Evolutionary conservation across 2,113 vertebrate species (phyloP).

Genomic region (Carassius gibelio): DNA sequence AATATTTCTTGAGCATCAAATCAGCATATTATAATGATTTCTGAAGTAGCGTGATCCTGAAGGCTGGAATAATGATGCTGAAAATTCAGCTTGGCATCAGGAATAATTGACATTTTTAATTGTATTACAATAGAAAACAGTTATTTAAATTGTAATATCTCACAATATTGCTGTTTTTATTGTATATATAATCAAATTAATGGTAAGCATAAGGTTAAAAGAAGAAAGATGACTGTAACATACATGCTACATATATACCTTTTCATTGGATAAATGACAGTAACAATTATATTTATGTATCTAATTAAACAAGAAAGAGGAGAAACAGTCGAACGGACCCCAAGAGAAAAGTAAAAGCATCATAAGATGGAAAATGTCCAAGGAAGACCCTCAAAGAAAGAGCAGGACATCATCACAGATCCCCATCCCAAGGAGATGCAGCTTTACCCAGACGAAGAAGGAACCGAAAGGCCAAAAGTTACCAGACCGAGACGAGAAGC

Average conservation of each 20-base stretch:
- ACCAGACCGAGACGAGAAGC: background rate
- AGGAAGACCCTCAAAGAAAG: conserved; percentile 8
- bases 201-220: background rate
- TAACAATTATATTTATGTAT: background rate
- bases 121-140: too few relatives aligned
- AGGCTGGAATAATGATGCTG: too few relatives aligned
- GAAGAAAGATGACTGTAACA: fast-evolving
- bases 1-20: too few relatives aligned
- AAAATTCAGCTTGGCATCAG: too few relatives aligned
- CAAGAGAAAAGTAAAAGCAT: background rate
- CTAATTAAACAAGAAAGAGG: background rate
- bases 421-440: background rate
- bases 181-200: background rate
- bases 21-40: too few relatives aligned
- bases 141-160: too few relatives aligned
- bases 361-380: background rate
- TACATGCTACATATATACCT: background rate
- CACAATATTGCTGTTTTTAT: too few relatives aligned
- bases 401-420: background rate
- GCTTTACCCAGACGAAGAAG: background rate
- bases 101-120: too few relatives aligned
- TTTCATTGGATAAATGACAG: background rate
- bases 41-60: too few relatives aligned
- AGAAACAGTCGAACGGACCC: background rate
- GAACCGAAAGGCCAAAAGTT: background rate